Evolutionary conservation across 2,113 vertebrate genomes (phyloP).

Genomic region (Gobius niger): DNA sequence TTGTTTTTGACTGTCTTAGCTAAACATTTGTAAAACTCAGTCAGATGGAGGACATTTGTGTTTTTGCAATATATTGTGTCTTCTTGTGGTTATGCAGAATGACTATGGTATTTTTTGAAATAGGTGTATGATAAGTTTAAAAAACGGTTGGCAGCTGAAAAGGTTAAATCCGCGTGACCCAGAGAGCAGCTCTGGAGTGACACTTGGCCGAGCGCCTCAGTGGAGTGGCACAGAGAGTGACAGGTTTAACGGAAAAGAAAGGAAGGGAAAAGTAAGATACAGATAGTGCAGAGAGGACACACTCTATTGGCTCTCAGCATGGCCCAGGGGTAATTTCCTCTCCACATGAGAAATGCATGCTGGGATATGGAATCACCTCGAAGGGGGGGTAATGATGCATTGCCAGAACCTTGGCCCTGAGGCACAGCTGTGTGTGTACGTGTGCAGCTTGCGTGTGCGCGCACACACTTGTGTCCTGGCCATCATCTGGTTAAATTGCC

Average conservation of each 20-base stretch:
- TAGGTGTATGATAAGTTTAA: neutral
- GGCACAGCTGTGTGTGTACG: conserved; percentile 63
- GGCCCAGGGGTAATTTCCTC: conserved; percentile 77
- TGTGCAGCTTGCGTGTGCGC: conserved; percentile 14
- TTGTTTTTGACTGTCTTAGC: too few relatives aligned
- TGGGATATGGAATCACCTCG: conserved; percentile 77
- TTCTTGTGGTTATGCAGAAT: conserved; percentile 25
- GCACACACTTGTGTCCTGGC: conserved; percentile 51
- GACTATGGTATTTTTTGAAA: conserved; percentile 11
- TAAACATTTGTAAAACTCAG: too few relatives aligned
- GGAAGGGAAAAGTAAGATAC: conserved; percentile 41
- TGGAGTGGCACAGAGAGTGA: conserved; percentile 47
- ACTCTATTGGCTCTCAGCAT: conserved; percentile 73
- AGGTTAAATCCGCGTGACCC: conserved; percentile 37
- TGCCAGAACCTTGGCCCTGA: conserved; percentile 75
- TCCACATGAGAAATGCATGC: conserved; percentile 78
- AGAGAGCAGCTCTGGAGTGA: conserved; percentile 10
- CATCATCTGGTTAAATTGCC: conserved; percentile 72
- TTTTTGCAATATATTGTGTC: too few relatives aligned
- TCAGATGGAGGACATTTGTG: too few relatives aligned
- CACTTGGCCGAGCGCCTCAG: conserved; percentile 25
- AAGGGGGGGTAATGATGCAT: conserved; percentile 78
- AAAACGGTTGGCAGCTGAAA: conserved; percentile 28
- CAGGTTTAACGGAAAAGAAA: conserved; percentile 51
- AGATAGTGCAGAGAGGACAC: conserved; percentile 62